Conservation (phyloP, 2,797 vertebrate genomes). For the Distichodus sexfasciatus region DNA sequence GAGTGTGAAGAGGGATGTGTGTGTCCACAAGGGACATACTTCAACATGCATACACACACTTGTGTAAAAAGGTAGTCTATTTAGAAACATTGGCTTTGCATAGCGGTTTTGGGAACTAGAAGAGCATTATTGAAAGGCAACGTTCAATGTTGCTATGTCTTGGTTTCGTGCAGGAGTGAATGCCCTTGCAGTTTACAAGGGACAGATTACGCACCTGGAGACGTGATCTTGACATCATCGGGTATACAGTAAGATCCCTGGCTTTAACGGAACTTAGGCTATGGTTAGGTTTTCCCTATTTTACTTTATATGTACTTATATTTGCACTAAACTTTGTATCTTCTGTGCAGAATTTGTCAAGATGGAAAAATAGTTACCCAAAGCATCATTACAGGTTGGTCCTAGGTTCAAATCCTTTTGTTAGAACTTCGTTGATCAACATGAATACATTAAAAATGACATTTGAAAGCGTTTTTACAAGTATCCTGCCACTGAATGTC, state of each 20-base stretch:
- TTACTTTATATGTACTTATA: too few relatives aligned
- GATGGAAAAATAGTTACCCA: slow-evolving; percentile 86
- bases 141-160: background rate
- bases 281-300: too few relatives aligned
- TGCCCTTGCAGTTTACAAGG: slow-evolving; percentile 93
- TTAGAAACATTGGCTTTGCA: too few relatives aligned
- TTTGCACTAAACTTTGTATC: background rate
- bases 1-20: slow-evolving; percentile 91
- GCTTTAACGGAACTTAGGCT: too few relatives aligned
- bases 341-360: slow-evolving; percentile 80
- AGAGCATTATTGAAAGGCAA: background rate
- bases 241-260: slow-evolving; percentile 87
- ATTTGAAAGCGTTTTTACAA: too few relatives aligned
- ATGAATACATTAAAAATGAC: too few relatives aligned
- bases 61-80: slow-evolving; percentile 81
- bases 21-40: slow-evolving; percentile 82
- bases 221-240: slow-evolving; percentile 86
- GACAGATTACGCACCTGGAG: slow-evolving; percentile 85
- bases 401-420: too few relatives aligned
- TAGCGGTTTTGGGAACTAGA: too few relatives aligned
- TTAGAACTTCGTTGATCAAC: too few relatives aligned
- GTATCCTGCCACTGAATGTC: too few relatives aligned
- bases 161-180: slow-evolving; percentile 73
- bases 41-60: slow-evolving; percentile 75
- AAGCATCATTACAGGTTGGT: slow-evolving; percentile 71